These are phyloP conservation scores for Paracanthobrama guichenoti DNA, from an alignment of 2,113 vertebrate species.

Conservation along the genomic window DNA sequence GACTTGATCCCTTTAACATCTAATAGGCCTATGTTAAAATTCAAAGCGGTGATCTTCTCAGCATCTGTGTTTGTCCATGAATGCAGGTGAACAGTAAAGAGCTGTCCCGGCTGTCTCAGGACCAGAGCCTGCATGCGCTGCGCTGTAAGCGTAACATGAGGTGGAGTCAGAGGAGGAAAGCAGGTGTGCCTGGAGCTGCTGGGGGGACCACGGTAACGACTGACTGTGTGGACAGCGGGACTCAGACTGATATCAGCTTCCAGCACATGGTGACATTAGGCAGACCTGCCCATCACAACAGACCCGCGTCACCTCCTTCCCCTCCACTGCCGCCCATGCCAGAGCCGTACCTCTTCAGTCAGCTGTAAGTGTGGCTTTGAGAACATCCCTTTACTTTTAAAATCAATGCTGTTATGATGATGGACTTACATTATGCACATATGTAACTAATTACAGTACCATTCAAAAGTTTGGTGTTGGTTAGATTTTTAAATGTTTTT, in stretches of 20 bases:
- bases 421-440: too few relatives aligned
- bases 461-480: too few relatives aligned
- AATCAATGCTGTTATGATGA: not conserved
- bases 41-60: not conserved
- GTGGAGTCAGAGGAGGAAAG: conserved; percentile 68
- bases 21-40: not conserved
- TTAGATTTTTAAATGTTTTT: too few relatives aligned
- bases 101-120: conserved; percentile 74
- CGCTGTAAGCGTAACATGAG: conserved; percentile 61
- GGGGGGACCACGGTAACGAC: conserved; percentile 50
- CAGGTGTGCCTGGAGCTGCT: conserved; percentile 64
- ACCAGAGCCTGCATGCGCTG: conserved; percentile 71
- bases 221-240: conserved; percentile 80
- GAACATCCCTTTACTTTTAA: not conserved
- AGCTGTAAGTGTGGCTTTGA: conserved; percentile 69
- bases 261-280: conserved; percentile 78
- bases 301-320: conserved; percentile 59
- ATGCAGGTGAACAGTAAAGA: conserved; percentile 78
- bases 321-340: conserved; percentile 73
- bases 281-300: conserved; percentile 53
- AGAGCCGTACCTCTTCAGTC: conserved; percentile 73
- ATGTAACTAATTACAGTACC: too few relatives aligned
- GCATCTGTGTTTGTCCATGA: not conserved
- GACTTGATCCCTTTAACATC: not conserved
- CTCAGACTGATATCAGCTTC: conserved; percentile 88